Percentiles rank a stretch among this genome's conserved stretches.
Conservation (phyloP, 2,113 vertebrate genomes). For the Equus quagga region DNA sequence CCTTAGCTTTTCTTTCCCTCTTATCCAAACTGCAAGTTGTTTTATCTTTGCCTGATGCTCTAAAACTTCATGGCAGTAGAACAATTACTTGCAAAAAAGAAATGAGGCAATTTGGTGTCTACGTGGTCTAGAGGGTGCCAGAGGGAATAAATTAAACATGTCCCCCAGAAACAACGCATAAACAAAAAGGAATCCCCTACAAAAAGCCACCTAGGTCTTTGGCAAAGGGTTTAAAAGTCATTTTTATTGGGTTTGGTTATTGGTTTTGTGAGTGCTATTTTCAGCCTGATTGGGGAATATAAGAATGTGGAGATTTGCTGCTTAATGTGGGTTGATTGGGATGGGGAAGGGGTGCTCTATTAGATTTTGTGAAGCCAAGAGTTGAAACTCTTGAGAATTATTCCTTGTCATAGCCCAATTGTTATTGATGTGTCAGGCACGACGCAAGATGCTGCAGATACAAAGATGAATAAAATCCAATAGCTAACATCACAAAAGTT, state of each 20-base stretch:
- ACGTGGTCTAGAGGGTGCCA: background rate
- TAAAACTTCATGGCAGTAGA: background rate
- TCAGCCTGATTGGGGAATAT: background rate
- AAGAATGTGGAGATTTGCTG: background rate
- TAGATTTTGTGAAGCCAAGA: constrained; percentile 39
- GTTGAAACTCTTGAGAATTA: background rate
- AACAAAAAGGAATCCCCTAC: background rate
- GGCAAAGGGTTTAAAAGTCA: background rate
- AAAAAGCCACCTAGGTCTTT: background rate
- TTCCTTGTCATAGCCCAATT: background rate
- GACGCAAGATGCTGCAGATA: background rate
- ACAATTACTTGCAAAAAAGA: background rate
- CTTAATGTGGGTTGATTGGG: background rate
- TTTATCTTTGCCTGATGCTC: background rate
- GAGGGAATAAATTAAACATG: background rate
- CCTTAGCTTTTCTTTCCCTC: background rate
- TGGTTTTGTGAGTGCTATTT: background rate
- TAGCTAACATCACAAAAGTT: background rate
- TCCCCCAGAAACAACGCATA: background rate
- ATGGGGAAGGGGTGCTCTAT: background rate
- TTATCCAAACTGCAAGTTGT: background rate
- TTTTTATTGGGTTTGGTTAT: background rate
- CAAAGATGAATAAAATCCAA: background rate
- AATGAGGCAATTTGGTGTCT: background rate
- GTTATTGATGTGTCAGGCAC: background rate